Base-by-base conservation (phyloP, 2,888 invertebrate genomes). In the Psylliodes chrysocephalus region DNA sequence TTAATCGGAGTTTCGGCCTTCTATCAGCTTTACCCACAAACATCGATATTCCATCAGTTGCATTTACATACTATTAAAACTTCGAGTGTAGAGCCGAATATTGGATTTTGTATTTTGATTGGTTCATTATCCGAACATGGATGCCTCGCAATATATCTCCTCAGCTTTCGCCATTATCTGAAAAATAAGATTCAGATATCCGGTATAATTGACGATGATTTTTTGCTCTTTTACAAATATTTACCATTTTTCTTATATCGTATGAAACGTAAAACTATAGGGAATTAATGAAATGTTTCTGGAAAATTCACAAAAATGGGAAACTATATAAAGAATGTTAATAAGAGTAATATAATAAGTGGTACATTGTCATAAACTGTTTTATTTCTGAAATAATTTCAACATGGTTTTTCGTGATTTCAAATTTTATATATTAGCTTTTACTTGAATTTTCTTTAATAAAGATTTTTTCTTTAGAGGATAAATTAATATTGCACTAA, bases 41-140 rank as follows among this genome's bases (percentile, higher is more conserved):
- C 55, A 62, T 62, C 61, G 49, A 62, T 62, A 62, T 53, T 47
- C 61, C 46, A 62, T 62, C 55, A 47, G 47, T 22, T 49, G 49
- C 57, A 57, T 57, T 57, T 57, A 57, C 57, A 57, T 57, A 57
- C 55, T 33, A 47, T 40, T 60, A 52, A 60, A 60, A 52, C 52
- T 53, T n/a, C 30, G 19, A 28, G 55, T 57, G 38, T 28, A 47
- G n/a, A 46, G 12, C 55, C 61, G 47, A 44, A 62, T 49, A 62
- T 54, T 54, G 38, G 61, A 62, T 62, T 55, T 55, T 53, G 61
- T 62, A 62, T 62, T 55, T 55, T 62, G 55, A 62, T 62, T 62
- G 49, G 55, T 46, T 62, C 61, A 55, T 55, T 55, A 55, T 55
- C 17, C 44, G 42, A 42, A 28, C 25, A 12, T 42, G 25, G 40